Evolutionary conservation across 2,113 vertebrate genomes (phyloP).

Genomic region (Rhinolophus sinicus): DNA sequence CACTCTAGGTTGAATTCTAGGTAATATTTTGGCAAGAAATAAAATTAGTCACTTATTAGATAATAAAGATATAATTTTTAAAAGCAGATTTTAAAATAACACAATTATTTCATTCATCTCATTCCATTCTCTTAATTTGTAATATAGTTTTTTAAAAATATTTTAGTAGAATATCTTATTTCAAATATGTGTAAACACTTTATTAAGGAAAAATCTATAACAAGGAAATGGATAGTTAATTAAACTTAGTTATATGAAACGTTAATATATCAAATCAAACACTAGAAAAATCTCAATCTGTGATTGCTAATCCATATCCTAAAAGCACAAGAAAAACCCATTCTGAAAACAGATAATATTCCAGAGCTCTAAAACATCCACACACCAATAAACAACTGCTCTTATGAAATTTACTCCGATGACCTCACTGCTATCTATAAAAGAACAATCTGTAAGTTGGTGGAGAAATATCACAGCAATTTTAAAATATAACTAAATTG

Average conservation of each 20-base stretch:
- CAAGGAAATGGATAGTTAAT: background rate
- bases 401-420: background rate
- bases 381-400: background rate
- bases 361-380: background rate
- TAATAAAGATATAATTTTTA: background rate
- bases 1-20: background rate
- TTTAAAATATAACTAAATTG: slow-evolving; percentile 11
- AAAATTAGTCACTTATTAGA: background rate
- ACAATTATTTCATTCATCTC: background rate
- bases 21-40: background rate
- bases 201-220: slow-evolving; percentile 5
- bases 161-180: background rate
- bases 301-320: background rate
- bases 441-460: slow-evolving; percentile 5
- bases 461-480: slow-evolving; percentile 1
- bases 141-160: background rate
- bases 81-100: slow-evolving; percentile 26
- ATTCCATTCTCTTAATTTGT: background rate
- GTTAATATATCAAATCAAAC: background rate
- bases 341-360: background rate
- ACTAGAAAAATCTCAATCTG: background rate
- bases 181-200: background rate
- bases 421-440: background rate
- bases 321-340: background rate
- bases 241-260: background rate